Evolutionary conservation across 2,113 vertebrate genomes (phyloP).

Genomic region (Hippocampus guttulatus): DNA sequence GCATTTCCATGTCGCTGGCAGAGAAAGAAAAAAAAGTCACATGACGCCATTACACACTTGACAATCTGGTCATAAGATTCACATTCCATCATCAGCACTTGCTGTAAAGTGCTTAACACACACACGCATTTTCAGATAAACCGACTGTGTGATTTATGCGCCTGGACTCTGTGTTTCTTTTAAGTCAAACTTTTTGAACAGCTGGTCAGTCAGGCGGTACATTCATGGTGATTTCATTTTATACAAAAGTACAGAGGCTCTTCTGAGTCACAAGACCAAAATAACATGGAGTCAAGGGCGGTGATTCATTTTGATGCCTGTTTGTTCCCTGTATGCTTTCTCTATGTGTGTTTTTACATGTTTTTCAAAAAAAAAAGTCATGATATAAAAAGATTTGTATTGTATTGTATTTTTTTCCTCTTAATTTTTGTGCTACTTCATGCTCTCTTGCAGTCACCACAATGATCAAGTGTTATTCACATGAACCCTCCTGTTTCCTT

Average conservation of each 20-base stretch:
- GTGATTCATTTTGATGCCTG: not conserved
- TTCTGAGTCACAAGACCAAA: not conserved
- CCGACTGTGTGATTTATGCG: not conserved
- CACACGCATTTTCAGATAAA: not conserved
- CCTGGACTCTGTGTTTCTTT: not conserved
- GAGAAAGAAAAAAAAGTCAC: conserved; percentile 41
- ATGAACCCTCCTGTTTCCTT: not conserved
- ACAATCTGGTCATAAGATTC: conserved; percentile 57
- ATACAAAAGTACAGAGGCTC: not conserved
- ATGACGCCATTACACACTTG: conserved; percentile 40
- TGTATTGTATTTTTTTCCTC: too few species aligned
- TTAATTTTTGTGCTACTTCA: not conserved
- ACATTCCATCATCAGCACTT: conserved; percentile 28
- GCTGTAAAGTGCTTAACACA: not conserved
- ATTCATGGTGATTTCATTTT: conserved; percentile 14
- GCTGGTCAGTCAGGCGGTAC: not conserved
- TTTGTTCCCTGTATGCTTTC: not conserved
- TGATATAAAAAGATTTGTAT: too few species aligned
- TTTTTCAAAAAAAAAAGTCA: too few species aligned
- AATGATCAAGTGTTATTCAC: not conserved
- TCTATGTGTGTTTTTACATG: not conserved
- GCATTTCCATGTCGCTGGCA: not conserved
- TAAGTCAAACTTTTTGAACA: not conserved
- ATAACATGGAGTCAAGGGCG: not conserved
- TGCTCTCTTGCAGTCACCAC: not conserved